These are phyloP conservation scores for Siniperca obscura DNA, from an alignment of 2,797 vertebrate species.

Conservation along the genomic window DNA sequence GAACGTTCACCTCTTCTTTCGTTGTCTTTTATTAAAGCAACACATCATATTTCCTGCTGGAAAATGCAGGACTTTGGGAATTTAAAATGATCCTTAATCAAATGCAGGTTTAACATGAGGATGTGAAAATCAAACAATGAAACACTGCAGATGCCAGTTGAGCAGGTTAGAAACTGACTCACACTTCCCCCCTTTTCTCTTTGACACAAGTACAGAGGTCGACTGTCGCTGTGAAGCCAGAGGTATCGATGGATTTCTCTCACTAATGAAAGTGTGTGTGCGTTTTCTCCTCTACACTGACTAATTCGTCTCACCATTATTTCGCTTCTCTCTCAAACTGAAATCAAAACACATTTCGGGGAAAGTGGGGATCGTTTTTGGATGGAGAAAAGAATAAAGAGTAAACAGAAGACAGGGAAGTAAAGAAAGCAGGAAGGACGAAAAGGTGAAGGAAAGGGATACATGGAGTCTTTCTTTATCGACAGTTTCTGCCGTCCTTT, in stretches of 20 bases:
- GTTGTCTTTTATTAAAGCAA: not conserved
- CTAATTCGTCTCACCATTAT: not conserved
- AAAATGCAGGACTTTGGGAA: not conserved
- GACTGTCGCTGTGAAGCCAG: not conserved
- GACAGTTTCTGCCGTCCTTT: conserved; percentile 35
- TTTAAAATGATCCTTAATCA: not conserved
- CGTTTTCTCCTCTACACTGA: not conserved
- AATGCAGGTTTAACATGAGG: not conserved
- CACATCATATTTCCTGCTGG: not conserved
- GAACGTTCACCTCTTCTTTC: not conserved
- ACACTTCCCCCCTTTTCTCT: not conserved
- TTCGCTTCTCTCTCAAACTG: not conserved
- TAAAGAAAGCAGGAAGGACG: not conserved
- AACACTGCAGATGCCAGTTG: not conserved
- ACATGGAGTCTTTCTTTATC: conserved; percentile 12
- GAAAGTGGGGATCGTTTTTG: not conserved
- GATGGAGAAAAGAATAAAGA: not conserved
- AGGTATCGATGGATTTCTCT: conserved; percentile 13
- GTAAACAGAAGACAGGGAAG: not conserved
- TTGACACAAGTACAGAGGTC: conserved; percentile 1
- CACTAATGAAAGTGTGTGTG: conserved; percentile 14
- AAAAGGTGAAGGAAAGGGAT: not conserved
- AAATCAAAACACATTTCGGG: conserved; percentile 2
- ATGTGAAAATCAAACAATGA: not conserved
- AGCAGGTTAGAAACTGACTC: not conserved